Conservation (phyloP, 2,113 vertebrate species). For the Enhydra lutris region DNA sequence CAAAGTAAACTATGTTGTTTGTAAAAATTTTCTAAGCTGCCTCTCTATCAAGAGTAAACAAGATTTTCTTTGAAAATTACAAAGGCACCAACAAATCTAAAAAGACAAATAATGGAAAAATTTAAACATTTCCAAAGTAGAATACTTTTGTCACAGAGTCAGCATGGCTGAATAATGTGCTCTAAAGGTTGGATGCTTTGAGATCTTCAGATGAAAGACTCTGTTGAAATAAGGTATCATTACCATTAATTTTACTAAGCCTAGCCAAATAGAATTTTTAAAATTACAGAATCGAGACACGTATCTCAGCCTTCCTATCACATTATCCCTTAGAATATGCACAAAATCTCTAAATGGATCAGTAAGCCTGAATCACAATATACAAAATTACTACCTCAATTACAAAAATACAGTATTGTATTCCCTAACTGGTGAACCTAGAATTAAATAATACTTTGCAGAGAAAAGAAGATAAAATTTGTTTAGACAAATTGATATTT, state of each 20-base stretch:
- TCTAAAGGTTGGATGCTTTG: constrained; percentile 19
- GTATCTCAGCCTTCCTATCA: not conserved
- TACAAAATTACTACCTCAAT: not conserved
- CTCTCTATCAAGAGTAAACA: not conserved
- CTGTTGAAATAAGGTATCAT: constrained; percentile 4
- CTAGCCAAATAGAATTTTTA: not conserved
- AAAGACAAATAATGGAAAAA: not conserved
- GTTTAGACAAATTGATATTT: constrained; percentile 22
- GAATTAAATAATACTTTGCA: not conserved
- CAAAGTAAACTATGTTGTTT: constrained; percentile 24
- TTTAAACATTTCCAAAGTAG: constrained; percentile 40
- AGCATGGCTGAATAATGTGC: not conserved
- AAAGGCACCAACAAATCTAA: not conserved
- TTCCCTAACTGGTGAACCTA: not conserved
- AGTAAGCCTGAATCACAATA: constrained; percentile 14
- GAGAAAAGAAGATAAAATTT: not conserved
- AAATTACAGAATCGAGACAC: constrained; percentile 5
- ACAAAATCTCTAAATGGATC: not conserved
- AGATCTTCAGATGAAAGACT: constrained; percentile 23
- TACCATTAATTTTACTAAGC: constrained; percentile 17
- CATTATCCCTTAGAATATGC: not conserved
- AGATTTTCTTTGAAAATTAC: constrained; percentile 42
- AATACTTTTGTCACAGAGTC: constrained; percentile 6
- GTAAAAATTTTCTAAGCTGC: not conserved
- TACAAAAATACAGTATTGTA: not conserved